phyloP scores from a whole-genome alignment of 2,888 invertebrate species.

The Drosophila quinaria region DNA sequence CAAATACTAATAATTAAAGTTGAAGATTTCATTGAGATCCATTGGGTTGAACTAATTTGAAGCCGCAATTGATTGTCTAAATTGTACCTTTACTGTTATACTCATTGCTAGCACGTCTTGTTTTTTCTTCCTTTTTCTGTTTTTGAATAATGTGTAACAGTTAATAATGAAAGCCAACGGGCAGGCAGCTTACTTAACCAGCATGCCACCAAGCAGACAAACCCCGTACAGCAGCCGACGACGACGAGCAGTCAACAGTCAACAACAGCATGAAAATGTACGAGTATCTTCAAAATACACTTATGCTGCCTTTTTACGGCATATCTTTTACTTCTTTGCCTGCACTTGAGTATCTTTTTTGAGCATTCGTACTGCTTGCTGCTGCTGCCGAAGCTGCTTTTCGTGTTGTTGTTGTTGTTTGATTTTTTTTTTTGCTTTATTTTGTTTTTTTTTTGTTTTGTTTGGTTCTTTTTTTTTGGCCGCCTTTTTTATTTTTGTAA shows the following conservation, averaged over 20 bases:
- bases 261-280: conserved; percentile 43
- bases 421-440: conserved; percentile 20
- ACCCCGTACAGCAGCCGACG: conserved; percentile 31
- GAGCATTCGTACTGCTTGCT: conserved; percentile 48
- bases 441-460: conserved; percentile 41
- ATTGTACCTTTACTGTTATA: conserved; percentile 2
- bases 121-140: too few relatives aligned
- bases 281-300: conserved; percentile 52
- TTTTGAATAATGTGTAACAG: conserved; percentile 13
- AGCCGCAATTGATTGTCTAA: too few relatives aligned
- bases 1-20: too few relatives aligned
- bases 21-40: too few relatives aligned
- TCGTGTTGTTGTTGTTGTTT: conserved; percentile 64
- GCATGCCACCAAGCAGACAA: conserved; percentile 21
- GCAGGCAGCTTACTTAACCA: conserved; percentile 52
- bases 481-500: conserved; percentile 67
- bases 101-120: background rate
- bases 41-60: too few relatives aligned
- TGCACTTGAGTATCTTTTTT: conserved; percentile 68
- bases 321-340: conserved; percentile 75
- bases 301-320: conserved; percentile 72
- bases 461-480: conserved; percentile 55
- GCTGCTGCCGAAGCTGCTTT: conserved; percentile 58
- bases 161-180: conserved; percentile 39
- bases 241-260: conserved; percentile 41